Percentiles rank a stretch among this genome's conserved stretches.
phyloP scores from a whole-genome alignment of 2,888 invertebrate genomes.

The Antheraea assamensis region DNA sequence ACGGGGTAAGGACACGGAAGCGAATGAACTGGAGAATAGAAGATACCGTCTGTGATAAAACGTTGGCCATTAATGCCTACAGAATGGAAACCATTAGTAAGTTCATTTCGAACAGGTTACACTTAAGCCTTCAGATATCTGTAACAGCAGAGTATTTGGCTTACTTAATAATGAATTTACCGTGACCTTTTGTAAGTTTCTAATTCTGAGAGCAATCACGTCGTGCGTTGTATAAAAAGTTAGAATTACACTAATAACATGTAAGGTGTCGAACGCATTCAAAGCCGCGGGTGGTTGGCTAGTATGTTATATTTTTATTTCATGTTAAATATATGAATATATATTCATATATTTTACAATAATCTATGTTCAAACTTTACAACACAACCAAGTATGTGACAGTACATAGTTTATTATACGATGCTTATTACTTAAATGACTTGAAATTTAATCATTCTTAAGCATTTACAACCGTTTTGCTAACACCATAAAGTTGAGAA shows the following conservation, averaged over 20 bases:
- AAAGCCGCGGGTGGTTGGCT: no score
- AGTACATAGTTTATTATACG: neutral
- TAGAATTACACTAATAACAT: no score
- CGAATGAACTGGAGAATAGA: neutral
- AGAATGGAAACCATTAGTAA: conserved; percentile 49
- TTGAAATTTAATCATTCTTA: conserved; percentile 35
- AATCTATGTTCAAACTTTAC: neutral
- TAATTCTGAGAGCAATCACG: no score
- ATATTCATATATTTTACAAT: no score
- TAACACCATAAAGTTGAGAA: conserved; percentile 36
- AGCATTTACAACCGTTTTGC: conserved; percentile 35
- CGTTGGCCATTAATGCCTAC: conserved; percentile 57
- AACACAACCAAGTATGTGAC: conserved; percentile 1
- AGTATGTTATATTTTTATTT: no score
- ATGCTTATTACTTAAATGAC: conserved; percentile 7
- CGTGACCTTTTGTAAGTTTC: neutral
- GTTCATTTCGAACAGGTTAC: conserved; percentile 21
- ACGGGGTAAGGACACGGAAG: neutral
- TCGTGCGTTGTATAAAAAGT: no score
- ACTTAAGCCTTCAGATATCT: conserved; percentile 17
- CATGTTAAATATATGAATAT: no score
- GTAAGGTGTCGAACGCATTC: no score
- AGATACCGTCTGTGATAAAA: conserved; percentile 62
- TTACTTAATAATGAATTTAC: neutral
- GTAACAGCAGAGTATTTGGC: conserved; percentile 27